A percentile compares a stretch with the other conserved stretches of the same genome.
These are phyloP conservation scores for Holothuria glaberrima DNA, from an alignment of 35 echinoderm and acorn worm genomes.

Conservation along the genomic window DNA sequence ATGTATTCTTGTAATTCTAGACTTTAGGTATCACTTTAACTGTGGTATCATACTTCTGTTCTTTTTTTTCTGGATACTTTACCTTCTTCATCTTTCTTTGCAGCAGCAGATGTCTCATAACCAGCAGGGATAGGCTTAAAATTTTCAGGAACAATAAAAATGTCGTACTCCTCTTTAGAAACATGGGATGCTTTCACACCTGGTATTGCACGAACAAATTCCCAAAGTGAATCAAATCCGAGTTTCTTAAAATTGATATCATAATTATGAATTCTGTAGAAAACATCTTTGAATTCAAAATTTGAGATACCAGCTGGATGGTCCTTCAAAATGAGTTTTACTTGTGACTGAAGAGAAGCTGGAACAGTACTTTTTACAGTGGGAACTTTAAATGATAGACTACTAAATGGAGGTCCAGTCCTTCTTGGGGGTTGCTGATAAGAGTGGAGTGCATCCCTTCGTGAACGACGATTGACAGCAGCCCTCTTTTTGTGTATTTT, in stretches of 20 bases:
- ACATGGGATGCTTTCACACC: conserved; percentile 44
- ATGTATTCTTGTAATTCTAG: too few species aligned
- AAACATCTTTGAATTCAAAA: conserved; percentile 69
- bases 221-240: conserved; percentile 61
- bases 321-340: conserved; percentile 77
- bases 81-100: not conserved
- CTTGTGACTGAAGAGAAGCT: conserved; percentile 72
- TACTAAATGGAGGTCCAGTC: not conserved
- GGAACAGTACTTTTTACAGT: conserved; percentile 60
- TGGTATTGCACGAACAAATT: conserved; percentile 61
- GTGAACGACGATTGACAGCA: not conserved
- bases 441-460: not conserved
- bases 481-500: conserved; percentile 79
- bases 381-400: conserved; percentile 15
- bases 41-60: too few species aligned
- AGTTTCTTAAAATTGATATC: conserved; percentile 70
- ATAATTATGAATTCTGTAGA: conserved; percentile 63
- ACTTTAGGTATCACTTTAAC: too few species aligned
- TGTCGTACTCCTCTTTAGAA: conserved; percentile 49
- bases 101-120: not conserved
- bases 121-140: conserved; percentile 48
- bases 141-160: conserved; percentile 22
- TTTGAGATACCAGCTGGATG: conserved; percentile 77
- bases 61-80: not conserved
- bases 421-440: conserved; percentile 20